Evolutionary conservation across 2,797 vertebrate genomes (phyloP).

Genomic region (Scomberomorus guttatus): DNA sequence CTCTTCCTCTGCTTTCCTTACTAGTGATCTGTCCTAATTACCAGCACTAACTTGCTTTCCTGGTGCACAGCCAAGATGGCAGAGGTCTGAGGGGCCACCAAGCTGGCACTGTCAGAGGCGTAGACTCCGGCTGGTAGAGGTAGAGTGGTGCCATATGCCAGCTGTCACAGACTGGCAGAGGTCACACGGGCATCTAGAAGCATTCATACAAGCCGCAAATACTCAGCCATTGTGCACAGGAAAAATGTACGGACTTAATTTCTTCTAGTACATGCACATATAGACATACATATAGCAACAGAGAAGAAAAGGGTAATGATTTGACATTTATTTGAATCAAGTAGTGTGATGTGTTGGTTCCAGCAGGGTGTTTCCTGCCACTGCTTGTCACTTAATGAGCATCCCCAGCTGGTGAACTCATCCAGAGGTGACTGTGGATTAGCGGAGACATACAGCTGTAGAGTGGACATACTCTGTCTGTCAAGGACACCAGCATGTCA

Average conservation of each 20-base stretch:
- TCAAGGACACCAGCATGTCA: constrained; percentile 53
- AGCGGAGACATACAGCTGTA: constrained; percentile 32
- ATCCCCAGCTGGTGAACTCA: constrained; percentile 22
- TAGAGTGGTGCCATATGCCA: constrained; percentile 71
- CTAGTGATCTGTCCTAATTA: constrained; percentile 69
- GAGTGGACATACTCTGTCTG: constrained; percentile 27
- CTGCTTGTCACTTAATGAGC: constrained; percentile 15
- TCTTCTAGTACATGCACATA: neutral
- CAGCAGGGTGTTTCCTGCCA: constrained; percentile 34
- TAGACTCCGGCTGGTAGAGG: constrained; percentile 58
- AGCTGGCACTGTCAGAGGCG: constrained; percentile 63
- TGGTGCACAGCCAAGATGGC: constrained; percentile 64
- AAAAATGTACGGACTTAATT: neutral
- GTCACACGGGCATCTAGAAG: constrained; percentile 52
- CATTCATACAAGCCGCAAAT: constrained; percentile 21
- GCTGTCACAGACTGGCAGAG: constrained; percentile 70
- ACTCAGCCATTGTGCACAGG: neutral
- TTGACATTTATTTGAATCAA: neutral
- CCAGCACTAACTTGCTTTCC: constrained; percentile 69
- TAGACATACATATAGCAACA: neutral
- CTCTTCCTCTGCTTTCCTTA: constrained; percentile 39
- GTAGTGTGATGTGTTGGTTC: neutral
- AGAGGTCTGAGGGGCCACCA: constrained; percentile 70
- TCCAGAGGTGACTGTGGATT: constrained; percentile 60
- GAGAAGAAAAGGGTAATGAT: neutral